phyloP scores from a whole-genome alignment of 1,140 invertebrate genomes.

The Anthonomus grandis region DNA sequence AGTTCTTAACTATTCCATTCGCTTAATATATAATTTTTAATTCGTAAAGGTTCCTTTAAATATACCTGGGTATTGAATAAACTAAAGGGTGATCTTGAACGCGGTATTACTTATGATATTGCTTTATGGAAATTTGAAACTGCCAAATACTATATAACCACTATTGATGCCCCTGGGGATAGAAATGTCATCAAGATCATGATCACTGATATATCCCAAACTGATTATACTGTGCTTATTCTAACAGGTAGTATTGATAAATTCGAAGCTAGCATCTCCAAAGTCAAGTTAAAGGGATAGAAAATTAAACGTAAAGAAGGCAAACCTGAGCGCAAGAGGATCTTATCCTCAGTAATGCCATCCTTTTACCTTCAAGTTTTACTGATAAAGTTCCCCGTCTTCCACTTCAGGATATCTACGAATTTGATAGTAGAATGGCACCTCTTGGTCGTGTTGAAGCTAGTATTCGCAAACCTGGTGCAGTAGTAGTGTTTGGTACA shows the following conservation, averaged over 20 bases:
- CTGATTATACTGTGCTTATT: constrained; percentile 91
- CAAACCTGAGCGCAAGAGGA: constrained; percentile 93
- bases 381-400: constrained; percentile 88
- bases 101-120: constrained; percentile 97
- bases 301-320: too few species aligned
- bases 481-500: constrained; percentile 88
- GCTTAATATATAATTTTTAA: too few species aligned
- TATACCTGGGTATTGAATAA: constrained; percentile 96
- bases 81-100: constrained; percentile 93
- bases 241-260: constrained; percentile 91
- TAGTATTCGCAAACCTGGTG: constrained; percentile 91
- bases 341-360: constrained; percentile 88
- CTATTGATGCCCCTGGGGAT: constrained; percentile 95
- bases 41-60: constrained; percentile 96
- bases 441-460: constrained; percentile 96
- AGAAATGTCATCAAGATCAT: constrained; percentile 99
- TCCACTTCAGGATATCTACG: constrained; percentile 95
- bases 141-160: constrained; percentile 86
- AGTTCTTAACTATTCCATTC: too few species aligned
- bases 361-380: constrained; percentile 79
- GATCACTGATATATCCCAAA: constrained; percentile 92
- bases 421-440: constrained; percentile 97
- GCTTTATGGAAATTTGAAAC: constrained; percentile 96
- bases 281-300: too few species aligned
- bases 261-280: constrained; percentile 94